Evolutionary conservation across 2,113 vertebrate species (phyloP).

Genomic region (Trogon surrucura): DNA sequence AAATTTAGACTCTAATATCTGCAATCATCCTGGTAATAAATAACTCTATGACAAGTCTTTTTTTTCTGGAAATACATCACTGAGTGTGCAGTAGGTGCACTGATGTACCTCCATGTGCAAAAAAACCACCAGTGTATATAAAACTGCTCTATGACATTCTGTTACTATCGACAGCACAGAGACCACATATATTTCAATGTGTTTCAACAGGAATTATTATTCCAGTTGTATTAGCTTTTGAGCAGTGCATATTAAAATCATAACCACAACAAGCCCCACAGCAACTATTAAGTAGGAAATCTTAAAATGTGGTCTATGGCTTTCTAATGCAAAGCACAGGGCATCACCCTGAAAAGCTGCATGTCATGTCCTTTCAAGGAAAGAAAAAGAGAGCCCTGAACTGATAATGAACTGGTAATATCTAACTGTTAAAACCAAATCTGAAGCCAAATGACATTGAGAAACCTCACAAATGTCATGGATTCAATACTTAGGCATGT

Average conservation of each 20-base stretch:
- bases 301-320: neutral
- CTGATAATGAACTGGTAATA: neutral
- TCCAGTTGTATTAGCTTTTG: neutral
- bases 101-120: too few relatives aligned
- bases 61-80: neutral
- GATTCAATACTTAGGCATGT: neutral
- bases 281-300: neutral
- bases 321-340: neutral
- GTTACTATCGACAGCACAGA: neutral
- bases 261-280: neutral
- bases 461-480: neutral
- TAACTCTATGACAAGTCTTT: neutral
- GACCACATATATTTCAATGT: fast-evolving
- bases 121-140: too few relatives aligned
- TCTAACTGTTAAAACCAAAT: neutral
- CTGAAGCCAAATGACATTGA: neutral
- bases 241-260: neutral
- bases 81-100: neutral
- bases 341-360: neutral
- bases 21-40: neutral
- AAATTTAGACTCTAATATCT: neutral
- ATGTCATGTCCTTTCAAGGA: neutral
- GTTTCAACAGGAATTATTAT: neutral
- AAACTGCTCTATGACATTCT: neutral
- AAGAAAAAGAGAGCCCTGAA: neutral